Evolutionary conservation across 2,888 invertebrate species (phyloP).

Genomic region (Busseola fusca): DNA sequence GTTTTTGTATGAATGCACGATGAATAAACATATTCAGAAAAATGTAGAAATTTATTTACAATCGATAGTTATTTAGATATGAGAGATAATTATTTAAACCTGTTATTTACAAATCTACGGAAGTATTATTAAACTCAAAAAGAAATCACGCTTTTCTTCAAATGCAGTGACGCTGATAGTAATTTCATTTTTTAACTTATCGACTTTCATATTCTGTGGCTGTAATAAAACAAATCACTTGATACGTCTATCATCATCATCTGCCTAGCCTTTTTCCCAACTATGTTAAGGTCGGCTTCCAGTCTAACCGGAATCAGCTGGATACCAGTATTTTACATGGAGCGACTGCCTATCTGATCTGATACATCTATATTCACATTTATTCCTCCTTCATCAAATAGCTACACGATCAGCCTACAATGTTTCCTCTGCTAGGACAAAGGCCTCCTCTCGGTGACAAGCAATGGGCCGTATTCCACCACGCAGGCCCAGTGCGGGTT

Average conservation of each 20-base stretch:
- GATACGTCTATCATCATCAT: too few species aligned
- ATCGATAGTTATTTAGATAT: slow-evolving; percentile 14
- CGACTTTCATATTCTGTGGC: too few species aligned
- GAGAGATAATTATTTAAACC: slow-evolving; percentile 29
- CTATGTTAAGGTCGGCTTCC: too few species aligned
- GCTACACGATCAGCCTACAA: neutral
- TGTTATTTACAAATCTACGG: slow-evolving; percentile 65
- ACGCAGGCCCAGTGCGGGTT: neutral
- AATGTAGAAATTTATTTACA: slow-evolving; percentile 54
- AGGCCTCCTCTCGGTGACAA: neutral
- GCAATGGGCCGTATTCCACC: neutral
- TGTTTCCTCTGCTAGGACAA: neutral
- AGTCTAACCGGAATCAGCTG: too few species aligned
- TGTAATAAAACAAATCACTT: neutral
- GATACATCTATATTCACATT: neutral
- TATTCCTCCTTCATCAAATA: neutral
- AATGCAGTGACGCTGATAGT: slow-evolving; percentile 33
- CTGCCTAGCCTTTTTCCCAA: too few species aligned
- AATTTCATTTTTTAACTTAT: too few species aligned
- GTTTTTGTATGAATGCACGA: slow-evolving; percentile 11
- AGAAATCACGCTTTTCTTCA: slow-evolving; percentile 28
- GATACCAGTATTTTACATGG: too few species aligned
- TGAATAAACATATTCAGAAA: slow-evolving; percentile 32
- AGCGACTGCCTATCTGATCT: too few species aligned
- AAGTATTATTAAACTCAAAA: slow-evolving; percentile 33